A percentile compares a stretch with the other conserved stretches of the same genome.
phyloP scores from a whole-genome alignment of 1,140 invertebrate species.

The Drosophila kohkoa region DNA sequence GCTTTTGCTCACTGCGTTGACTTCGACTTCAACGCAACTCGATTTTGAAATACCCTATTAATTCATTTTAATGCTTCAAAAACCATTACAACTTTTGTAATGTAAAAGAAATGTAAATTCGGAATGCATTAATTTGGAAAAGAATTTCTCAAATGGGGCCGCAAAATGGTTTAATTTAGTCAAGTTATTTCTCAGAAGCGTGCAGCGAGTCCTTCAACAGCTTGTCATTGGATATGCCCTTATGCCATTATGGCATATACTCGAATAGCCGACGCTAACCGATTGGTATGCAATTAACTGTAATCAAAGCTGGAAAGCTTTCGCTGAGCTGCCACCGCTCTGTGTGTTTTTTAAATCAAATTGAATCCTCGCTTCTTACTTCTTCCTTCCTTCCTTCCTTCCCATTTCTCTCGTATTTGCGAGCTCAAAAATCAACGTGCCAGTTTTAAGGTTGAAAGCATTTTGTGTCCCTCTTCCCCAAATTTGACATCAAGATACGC shows the following conservation, averaged over 20 bases:
- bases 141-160: too few species aligned
- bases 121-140: too few species aligned
- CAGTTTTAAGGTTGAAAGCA: constrained; percentile 37
- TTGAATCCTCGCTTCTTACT: constrained; percentile 8
- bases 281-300: constrained; percentile 32
- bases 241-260: background rate
- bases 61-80: background rate
- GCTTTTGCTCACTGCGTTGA: background rate
- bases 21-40: background rate
- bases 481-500: constrained; percentile 31
- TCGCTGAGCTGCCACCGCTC: background rate
- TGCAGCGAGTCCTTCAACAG: too few species aligned
- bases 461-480: background rate
- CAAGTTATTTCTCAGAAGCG: too few species aligned
- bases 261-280: constrained; percentile 12
- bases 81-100: too few species aligned
- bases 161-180: too few species aligned
- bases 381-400: too few species aligned
- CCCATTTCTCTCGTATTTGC: too few species aligned
- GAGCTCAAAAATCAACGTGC: constrained; percentile 14
- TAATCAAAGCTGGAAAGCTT: constrained; percentile 34
- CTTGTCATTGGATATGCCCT: too few species aligned
- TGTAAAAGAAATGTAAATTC: too few species aligned
- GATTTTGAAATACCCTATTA: background rate
- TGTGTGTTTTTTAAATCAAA: background rate